Conservation (phyloP, 2,888 invertebrate genomes). For the Eurytoma adleriae region DNA sequence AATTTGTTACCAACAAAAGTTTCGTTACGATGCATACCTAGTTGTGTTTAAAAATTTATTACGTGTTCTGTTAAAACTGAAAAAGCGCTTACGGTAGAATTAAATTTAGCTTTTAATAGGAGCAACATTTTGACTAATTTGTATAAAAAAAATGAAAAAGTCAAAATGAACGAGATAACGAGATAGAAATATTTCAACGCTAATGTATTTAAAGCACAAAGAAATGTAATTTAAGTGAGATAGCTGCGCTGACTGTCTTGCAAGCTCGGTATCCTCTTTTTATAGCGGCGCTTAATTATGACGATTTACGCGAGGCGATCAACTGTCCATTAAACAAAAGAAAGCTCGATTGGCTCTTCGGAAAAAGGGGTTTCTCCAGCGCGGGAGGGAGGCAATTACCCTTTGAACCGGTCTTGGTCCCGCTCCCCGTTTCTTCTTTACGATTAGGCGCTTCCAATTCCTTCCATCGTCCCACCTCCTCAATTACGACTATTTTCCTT, state of each 20-base stretch:
- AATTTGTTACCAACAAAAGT: too few species aligned
- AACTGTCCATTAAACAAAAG: constrained; percentile 9
- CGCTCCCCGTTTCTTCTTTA: neutral
- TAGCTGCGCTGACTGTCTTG: neutral
- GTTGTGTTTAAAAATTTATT: too few species aligned
- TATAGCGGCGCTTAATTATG: constrained; percentile 25
- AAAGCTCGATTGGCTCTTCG: constrained; percentile 10
- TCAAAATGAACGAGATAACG: too few species aligned
- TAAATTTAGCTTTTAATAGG: too few species aligned
- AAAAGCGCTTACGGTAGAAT: too few species aligned
- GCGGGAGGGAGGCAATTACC: constrained; percentile 26
- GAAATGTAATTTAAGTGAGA: neutral
- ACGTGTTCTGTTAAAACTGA: too few species aligned
- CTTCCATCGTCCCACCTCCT: constrained; percentile 2
- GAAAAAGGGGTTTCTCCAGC: constrained; percentile 16
- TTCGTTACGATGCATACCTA: too few species aligned
- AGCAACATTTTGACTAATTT: too few species aligned
- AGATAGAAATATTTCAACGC: too few species aligned
- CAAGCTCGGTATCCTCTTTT: neutral
- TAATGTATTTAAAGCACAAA: too few species aligned
- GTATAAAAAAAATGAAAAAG: too few species aligned
- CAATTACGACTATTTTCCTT: constrained; percentile 29
- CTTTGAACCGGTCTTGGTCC: constrained; percentile 9
- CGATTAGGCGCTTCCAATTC: constrained; percentile 19
- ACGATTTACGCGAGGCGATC: constrained; percentile 33